These are phyloP conservation scores for Trogon surrucura DNA, from an alignment of 2,113 vertebrate species.

Conservation along the genomic window DNA sequence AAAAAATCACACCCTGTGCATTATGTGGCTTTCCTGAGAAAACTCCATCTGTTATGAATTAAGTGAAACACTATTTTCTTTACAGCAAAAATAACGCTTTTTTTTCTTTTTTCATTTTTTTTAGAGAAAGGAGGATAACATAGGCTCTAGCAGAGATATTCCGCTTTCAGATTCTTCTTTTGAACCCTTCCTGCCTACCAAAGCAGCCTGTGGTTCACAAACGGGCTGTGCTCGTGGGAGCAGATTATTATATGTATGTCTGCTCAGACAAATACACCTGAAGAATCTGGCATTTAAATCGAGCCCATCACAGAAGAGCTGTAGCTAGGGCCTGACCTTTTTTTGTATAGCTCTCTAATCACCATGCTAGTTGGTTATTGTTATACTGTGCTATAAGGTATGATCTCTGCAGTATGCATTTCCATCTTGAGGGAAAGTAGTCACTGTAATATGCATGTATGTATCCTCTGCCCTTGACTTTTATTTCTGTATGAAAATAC, in stretches of 20 bases:
- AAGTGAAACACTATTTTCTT: slow-evolving; percentile 37
- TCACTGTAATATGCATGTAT: neutral
- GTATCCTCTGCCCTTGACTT: slow-evolving; percentile 11
- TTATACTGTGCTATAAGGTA: slow-evolving; percentile 28
- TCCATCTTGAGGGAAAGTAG: slow-evolving; percentile 12
- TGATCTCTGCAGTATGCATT: slow-evolving; percentile 30
- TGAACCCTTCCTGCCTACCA: slow-evolving; percentile 32
- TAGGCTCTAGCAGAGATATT: slow-evolving; percentile 24
- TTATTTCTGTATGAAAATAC: neutral
- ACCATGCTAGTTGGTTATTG: slow-evolving; percentile 55
- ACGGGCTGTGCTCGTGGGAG: slow-evolving; percentile 40
- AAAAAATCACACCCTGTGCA: slow-evolving; percentile 36
- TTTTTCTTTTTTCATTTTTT: neutral
- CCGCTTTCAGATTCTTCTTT: slow-evolving; percentile 50
- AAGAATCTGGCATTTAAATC: slow-evolving; percentile 55
- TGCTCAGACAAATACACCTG: slow-evolving; percentile 45
- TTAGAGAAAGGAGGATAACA: slow-evolving; percentile 12
- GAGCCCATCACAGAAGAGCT: neutral
- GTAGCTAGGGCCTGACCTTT: slow-evolving; percentile 49
- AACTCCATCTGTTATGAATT: slow-evolving; percentile 59
- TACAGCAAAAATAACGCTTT: slow-evolving; percentile 30
- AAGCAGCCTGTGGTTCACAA: slow-evolving; percentile 34
- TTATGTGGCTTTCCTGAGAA: slow-evolving; percentile 64
- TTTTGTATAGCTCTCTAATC: slow-evolving; percentile 59
- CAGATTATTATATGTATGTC: slow-evolving; percentile 50